Evolutionary conservation across 2,113 vertebrate genomes (phyloP).

Genomic region (Argyrosomus japonicus): DNA sequence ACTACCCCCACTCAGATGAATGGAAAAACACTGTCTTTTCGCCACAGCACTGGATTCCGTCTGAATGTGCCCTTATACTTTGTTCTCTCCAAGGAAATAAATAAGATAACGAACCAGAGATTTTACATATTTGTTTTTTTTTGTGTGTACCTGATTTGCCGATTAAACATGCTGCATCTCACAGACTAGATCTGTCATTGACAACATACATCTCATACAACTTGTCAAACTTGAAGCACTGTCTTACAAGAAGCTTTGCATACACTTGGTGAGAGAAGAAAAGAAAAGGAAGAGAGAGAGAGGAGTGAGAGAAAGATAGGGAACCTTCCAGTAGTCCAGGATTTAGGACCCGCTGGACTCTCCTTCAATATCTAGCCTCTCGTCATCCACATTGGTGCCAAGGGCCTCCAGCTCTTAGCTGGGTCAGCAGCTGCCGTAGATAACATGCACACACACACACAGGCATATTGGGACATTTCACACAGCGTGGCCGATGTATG

Average conservation of each 20-base stretch:
- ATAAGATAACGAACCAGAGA: neutral
- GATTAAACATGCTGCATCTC: constrained; percentile 37
- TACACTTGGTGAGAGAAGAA: constrained; percentile 75
- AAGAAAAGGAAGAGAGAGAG: constrained; percentile 51
- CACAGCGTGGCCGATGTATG: constrained; percentile 84
- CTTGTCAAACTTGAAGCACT: constrained; percentile 60
- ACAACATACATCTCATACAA: constrained; percentile 59
- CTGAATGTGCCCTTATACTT: neutral
- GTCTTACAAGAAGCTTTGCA: constrained; percentile 71
- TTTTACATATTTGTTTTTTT: neutral
- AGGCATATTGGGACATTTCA: constrained; percentile 95
- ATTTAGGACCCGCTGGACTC: constrained; percentile 95
- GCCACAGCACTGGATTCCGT: too few relatives aligned
- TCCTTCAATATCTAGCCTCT: constrained; percentile 97
- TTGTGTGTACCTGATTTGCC: neutral
- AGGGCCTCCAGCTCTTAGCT: constrained; percentile 95
- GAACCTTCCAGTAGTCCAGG: constrained; percentile 98
- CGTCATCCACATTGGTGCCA: constrained; percentile 95
- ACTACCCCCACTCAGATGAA: neutral
- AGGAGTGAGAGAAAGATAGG: constrained; percentile 88
- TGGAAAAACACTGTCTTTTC: too few relatives aligned
- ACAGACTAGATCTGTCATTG: constrained; percentile 28
- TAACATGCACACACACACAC: constrained; percentile 97
- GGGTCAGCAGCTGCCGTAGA: constrained; percentile 96
- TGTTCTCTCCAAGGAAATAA: neutral